Conservation (phyloP, 37 sponge, comb jelly and placozoan genomes). For the Petrosia ficiformis region DNA sequence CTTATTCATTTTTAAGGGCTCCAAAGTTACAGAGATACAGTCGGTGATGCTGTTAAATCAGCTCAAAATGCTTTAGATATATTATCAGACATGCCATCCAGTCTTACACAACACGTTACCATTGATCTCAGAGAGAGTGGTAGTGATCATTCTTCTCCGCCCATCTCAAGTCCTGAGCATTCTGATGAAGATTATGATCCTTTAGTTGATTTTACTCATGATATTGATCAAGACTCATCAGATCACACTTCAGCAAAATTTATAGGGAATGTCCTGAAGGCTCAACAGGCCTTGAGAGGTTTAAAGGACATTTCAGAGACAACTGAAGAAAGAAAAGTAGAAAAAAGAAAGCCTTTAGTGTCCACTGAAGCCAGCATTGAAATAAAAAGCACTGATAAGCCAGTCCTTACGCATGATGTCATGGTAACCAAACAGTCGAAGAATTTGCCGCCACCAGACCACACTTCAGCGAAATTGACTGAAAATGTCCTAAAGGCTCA, state of each 20-base stretch:
- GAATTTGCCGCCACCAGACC: not conserved
- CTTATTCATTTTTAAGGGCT: not conserved
- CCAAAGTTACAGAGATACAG: slow-evolving; percentile 7
- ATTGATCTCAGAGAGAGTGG: not conserved
- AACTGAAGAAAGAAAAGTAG: not conserved
- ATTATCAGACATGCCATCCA: not conserved
- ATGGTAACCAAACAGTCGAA: not conserved
- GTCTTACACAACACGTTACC: not conserved
- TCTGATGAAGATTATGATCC: slow-evolving; percentile 17
- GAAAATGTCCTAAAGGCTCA: not conserved
- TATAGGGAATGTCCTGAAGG: not conserved
- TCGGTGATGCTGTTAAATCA: slow-evolving; percentile 20
- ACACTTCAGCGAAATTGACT: not conserved
- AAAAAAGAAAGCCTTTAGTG: not conserved
- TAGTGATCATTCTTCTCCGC: slow-evolving; percentile 46
- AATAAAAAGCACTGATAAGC: not conserved
- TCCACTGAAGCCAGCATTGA: not conserved
- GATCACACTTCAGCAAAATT: not conserved
- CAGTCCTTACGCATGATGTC: no score
- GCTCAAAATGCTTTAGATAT: slow-evolving; percentile 29
- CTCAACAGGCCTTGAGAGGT: slow-evolving; percentile 13
- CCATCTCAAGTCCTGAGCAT: slow-evolving; percentile 7
- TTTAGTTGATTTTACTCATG: slow-evolving; percentile 35
- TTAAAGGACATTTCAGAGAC: slow-evolving; percentile 2
- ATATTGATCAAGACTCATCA: not conserved